Conservation (phyloP, 2,113 vertebrate species). For the Illadopsis cleaveri region DNA sequence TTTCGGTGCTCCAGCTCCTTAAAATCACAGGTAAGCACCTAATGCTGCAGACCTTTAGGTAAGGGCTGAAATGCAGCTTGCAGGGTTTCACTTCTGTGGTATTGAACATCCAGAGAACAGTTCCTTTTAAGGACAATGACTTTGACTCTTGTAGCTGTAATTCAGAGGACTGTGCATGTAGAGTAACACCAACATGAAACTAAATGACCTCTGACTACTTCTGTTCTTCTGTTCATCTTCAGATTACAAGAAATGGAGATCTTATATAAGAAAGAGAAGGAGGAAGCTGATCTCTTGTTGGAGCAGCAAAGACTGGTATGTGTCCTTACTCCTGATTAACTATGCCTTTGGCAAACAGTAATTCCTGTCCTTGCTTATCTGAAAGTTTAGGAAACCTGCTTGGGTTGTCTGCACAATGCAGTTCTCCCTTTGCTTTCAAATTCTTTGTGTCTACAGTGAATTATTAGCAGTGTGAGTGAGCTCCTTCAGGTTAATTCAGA, state of each 20-base stretch:
- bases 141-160: neutral
- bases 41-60: neutral
- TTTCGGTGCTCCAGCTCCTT: neutral
- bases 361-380: slow-evolving; percentile 34
- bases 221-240: neutral
- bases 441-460: neutral
- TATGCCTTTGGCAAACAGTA: slow-evolving; percentile 33
- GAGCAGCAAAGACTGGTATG: slow-evolving; percentile 99
- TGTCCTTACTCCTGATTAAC: slow-evolving; percentile 11
- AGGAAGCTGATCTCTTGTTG: slow-evolving; percentile 95
- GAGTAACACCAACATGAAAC: neutral
- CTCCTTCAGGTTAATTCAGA: neutral
- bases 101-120: neutral
- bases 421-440: slow-evolving; percentile 45
- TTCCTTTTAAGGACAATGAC: neutral
- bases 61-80: neutral
- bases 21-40: neutral
- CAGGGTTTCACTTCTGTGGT: neutral
- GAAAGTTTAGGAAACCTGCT: slow-evolving; percentile 32
- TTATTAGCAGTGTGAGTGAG: neutral
- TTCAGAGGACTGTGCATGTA: neutral
- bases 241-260: slow-evolving; percentile 99
- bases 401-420: slow-evolving; percentile 51
- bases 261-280: slow-evolving; percentile 97
- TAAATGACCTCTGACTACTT: neutral